Evolutionary conservation across 2,797 vertebrate species (phyloP), one percentile per base, ranked within the genome.

Genomic region (Brotogeris chrysoptera): DNA sequence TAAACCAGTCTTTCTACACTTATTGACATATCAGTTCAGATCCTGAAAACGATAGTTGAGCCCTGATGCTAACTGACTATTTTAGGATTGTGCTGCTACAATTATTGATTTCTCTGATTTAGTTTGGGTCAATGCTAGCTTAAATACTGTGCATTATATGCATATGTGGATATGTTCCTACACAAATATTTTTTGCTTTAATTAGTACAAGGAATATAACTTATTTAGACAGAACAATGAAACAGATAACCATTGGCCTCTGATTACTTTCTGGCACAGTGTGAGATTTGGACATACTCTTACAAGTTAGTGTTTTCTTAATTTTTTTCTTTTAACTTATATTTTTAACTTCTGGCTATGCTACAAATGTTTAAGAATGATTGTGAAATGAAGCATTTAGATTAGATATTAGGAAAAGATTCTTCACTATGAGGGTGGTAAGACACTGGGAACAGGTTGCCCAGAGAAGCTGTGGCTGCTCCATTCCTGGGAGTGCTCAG

Each of bases 11-110:
- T 83, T 91, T 86, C 36, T 41, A 66, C 6, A 70, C 11, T 16
- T 77, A 13, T 2, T 50, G 36, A 43, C 0, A 0, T 46, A n/a
- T 23, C 18, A 32, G 16, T 63, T 80, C 30, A 41, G 27, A 50
- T 64, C 25, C 52, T 47, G 27, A 70, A 88, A 86, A 38, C 15
- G 27, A 0, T 5, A 30, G 9, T 14, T 66, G 32, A 90, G 2
- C 28, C 25, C 23, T 63, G 28, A 60, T 38, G 20, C 4, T 73
- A 44, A 46, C 6, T 60, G 24, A 15, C 17, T 80, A 1, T 23
- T 90, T 78, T 38, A 46, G 38, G 13, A 2, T 30, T 77, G 32
- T 52, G 24, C 24, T 89, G 16, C 15, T 61, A 34, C 20, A 78
- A 41, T 68, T 64, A 32, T 15, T 59, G 16, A 24, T 50, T 77